These are phyloP conservation scores for Cryptus viduatorius DNA, from an alignment of 2,888 invertebrate genomes.

Conservation along the genomic window DNA sequence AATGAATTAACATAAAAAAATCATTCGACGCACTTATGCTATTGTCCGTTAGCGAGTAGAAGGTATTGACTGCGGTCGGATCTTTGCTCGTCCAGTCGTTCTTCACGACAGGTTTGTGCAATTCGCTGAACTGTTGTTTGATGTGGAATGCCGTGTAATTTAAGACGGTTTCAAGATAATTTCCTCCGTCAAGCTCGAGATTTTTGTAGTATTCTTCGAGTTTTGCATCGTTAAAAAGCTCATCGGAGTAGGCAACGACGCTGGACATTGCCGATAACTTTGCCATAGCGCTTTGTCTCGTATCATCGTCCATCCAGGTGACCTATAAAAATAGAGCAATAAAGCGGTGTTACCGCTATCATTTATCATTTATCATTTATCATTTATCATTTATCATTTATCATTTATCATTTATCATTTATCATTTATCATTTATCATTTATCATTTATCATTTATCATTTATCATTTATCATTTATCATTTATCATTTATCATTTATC, in stretches of 20 bases:
- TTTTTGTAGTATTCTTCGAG: conserved; percentile 91
- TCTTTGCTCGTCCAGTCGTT: conserved; percentile 86
- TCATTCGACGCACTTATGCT: conserved; percentile 84
- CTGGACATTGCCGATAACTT: conserved; percentile 94
- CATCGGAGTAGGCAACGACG: conserved; percentile 97
- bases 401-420: too few relatives aligned
- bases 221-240: conserved; percentile 93
- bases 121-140: conserved; percentile 85
- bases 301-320: conserved; percentile 97
- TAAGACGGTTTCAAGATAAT: conserved; percentile 85
- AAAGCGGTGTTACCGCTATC: not conserved
- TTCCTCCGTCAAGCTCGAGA: conserved; percentile 83
- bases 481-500: too few relatives aligned
- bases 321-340: conserved; percentile 81
- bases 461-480: too few relatives aligned
- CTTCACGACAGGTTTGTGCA: conserved; percentile 86
- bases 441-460: too few relatives aligned
- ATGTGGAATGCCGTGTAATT: conserved; percentile 85
- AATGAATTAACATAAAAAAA: not conserved
- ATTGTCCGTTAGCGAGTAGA: conserved; percentile 86
- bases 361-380: too few relatives aligned
- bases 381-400: too few relatives aligned
- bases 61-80: conserved; percentile 86
- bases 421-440: too few relatives aligned
- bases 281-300: conserved; percentile 91